A percentile compares a stretch with the other conserved stretches of the same genome.
Conservation (phyloP, 1,140 invertebrate species). For the Periplaneta americana region DNA sequence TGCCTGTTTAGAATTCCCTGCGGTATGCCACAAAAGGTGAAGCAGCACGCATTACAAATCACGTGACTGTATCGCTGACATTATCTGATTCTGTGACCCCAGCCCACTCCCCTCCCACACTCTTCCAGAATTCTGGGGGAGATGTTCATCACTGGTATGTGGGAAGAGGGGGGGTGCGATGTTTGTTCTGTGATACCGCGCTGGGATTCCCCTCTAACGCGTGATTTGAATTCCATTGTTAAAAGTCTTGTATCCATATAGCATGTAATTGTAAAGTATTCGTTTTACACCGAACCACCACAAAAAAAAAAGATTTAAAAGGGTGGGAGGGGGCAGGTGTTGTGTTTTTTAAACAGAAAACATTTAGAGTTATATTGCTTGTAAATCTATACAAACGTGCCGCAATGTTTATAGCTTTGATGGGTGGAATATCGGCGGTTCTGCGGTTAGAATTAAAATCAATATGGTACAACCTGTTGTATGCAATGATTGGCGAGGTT, state of each 20-base stretch:
- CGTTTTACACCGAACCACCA: too few species aligned
- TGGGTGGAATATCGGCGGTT: not conserved
- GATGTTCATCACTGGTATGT: not conserved
- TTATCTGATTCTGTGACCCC: not conserved
- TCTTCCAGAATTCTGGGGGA: not conserved
- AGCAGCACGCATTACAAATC: not conserved
- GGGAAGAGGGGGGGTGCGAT: not conserved
- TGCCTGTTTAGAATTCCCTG: not conserved
- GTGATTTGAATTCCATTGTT: not conserved
- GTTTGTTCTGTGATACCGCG: not conserved
- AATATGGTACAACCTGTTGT: not conserved
- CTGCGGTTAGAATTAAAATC: not conserved
- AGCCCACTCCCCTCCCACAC: not conserved
- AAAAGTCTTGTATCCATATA: too few species aligned
- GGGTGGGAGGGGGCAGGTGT: not conserved
- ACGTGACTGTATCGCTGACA: not conserved
- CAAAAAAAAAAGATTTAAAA: too few species aligned
- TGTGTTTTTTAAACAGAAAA: not conserved
- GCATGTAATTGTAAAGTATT: too few species aligned
- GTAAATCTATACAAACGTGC: not conserved
- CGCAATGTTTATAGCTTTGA: not conserved
- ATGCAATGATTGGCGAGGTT: not conserved
- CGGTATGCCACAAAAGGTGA: not conserved
- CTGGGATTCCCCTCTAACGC: not conserved
- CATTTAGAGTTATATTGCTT: not conserved